phyloP scores from a whole-genome alignment of 2,888 invertebrate genomes.

The Stictocephala bisonia region DNA sequence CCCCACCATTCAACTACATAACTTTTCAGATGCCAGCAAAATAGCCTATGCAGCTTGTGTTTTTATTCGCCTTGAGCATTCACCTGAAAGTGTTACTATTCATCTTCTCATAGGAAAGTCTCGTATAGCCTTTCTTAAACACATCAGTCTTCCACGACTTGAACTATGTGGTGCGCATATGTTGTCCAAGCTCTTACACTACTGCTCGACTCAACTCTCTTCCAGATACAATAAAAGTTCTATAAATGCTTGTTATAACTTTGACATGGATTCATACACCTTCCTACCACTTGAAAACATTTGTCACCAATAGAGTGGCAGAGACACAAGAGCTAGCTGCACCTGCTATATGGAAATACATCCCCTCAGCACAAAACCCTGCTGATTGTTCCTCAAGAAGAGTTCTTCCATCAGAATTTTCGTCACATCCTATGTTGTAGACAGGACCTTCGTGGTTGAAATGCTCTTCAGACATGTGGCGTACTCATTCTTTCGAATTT shows the following conservation, averaged over 20 bases:
- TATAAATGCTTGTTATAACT: conserved; percentile 9
- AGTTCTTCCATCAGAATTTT: not conserved
- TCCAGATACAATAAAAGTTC: not conserved
- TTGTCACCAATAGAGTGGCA: conserved; percentile 12
- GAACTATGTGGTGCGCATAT: conserved; percentile 15
- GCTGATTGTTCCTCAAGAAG: conserved; percentile 24
- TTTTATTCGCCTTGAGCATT: not conserved
- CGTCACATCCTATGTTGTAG: not conserved
- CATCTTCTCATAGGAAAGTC: not conserved
- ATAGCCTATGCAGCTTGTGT: not conserved
- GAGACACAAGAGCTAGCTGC: not conserved
- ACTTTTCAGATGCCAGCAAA: conserved; percentile 7
- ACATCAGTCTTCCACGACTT: not conserved
- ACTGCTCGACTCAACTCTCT: not conserved
- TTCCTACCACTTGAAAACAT: conserved; percentile 1
- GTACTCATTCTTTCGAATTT: not conserved
- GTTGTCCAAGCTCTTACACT: not conserved
- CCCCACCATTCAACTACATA: not conserved
- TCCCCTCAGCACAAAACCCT: not conserved
- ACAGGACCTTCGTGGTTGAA: not conserved
- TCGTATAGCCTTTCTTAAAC: not conserved
- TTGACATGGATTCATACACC: conserved; percentile 23
- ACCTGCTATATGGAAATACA: not conserved
- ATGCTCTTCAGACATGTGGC: not conserved
- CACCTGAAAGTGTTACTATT: not conserved